Evolutionary conservation across 2,113 vertebrate species (phyloP).

Genomic region (Labeo rohita): DNA sequence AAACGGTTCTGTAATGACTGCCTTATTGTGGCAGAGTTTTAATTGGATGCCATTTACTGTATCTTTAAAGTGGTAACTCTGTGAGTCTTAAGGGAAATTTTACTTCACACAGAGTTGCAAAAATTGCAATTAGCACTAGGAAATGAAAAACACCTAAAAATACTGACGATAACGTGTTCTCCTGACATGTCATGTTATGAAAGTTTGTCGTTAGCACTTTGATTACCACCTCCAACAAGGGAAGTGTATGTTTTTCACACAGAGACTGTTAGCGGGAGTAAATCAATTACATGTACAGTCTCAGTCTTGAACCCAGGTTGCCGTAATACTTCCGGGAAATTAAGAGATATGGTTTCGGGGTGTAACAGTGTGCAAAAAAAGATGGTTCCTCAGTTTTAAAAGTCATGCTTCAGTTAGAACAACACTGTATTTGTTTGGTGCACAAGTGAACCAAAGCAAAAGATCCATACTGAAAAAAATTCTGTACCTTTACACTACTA

Average conservation of each 20-base stretch:
- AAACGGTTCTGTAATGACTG: slow-evolving; percentile 11
- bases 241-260: slow-evolving; percentile 24
- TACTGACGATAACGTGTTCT: neutral
- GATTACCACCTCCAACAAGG: slow-evolving; percentile 1
- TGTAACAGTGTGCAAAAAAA: neutral
- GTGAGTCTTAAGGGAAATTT: slow-evolving; percentile 25
- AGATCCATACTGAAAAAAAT: too few relatives aligned
- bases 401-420: too few relatives aligned
- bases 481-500: too few relatives aligned
- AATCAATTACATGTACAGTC: slow-evolving; percentile 7
- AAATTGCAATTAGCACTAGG: slow-evolving; percentile 51
- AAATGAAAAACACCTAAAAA: slow-evolving; percentile 31
- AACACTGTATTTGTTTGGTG: too few relatives aligned
- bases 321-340: neutral
- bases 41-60: slow-evolving; percentile 41
- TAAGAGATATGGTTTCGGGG: neutral
- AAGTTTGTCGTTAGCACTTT: slow-evolving; percentile 4
- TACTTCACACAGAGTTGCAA: slow-evolving; percentile 30
- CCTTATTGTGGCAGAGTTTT: slow-evolving; percentile 35
- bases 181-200: slow-evolving; percentile 6
- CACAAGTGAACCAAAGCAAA: too few relatives aligned
- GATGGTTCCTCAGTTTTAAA: too few relatives aligned
- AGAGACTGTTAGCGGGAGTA: neutral
- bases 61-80: slow-evolving; percentile 15
- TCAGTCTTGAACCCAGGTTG: neutral